Percentiles rank a stretch among this genome's conserved stretches.
These are phyloP conservation scores for Squalus acanthias DNA, from an alignment of 2,797 vertebrate genomes.

Conservation along the genomic window DNA sequence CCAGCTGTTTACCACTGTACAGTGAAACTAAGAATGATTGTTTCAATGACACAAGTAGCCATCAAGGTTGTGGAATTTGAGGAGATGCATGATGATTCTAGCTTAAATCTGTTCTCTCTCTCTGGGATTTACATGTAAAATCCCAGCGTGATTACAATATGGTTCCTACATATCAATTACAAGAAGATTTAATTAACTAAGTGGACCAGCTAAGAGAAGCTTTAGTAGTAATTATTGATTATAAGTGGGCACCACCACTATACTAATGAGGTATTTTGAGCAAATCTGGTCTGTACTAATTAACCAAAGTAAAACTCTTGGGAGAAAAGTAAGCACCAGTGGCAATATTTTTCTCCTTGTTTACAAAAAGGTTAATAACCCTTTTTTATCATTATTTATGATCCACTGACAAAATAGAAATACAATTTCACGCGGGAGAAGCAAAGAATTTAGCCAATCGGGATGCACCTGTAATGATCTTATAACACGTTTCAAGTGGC, in stretches of 20 bases:
- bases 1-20: background rate
- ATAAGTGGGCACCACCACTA: background rate
- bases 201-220: background rate
- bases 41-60: background rate
- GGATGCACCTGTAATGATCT: background rate
- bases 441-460: background rate
- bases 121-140: background rate
- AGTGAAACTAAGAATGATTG: no score
- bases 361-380: background rate
- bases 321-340: background rate
- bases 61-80: background rate
- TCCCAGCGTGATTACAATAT: background rate
- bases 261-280: background rate
- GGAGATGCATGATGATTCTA: background rate
- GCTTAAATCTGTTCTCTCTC: background rate
- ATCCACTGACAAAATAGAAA: background rate
- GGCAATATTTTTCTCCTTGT: background rate
- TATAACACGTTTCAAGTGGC: background rate
- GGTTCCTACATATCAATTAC: background rate
- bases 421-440: background rate
- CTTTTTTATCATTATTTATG: background rate
- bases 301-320: background rate
- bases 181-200: background rate
- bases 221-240: background rate
- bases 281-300: background rate